Evolutionary conservation across 1,140 invertebrate species (phyloP), one percentile per base, ranked within the genome.

Genomic region (Adelges cooleyi): DNA sequence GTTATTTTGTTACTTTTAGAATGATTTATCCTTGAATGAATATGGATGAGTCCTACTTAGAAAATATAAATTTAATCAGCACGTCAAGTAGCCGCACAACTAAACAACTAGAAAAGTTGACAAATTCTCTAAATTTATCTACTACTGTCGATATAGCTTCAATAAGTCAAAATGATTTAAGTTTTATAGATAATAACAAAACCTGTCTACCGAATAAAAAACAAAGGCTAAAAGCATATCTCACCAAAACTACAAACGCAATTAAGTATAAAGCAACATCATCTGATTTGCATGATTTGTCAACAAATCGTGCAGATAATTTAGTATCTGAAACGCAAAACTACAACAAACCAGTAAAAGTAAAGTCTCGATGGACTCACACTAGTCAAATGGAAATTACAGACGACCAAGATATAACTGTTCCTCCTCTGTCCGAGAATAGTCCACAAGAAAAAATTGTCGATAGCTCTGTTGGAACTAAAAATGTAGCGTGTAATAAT

Each of bases 311-410:
- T 25, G 25, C 40, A 23, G 9, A 56, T 54, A 6, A 22, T 29
- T 40, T 36, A 20, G 10, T n/a, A 38, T 23, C 20, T 23, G 27
- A 44, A 59, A 42, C 44, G 40, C 22, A 59, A n/a, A 18, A 56
- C 18, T 17, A 44, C 13, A 42, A 81, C 40, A 86, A 84, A 76
- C 86, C 86, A 2, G 84, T 88, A 6, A 90, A 90, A 78, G 87
- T 92, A 0, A 92, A 92, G 74, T 90, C 88, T 5, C 77, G 89
- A 23, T 92, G 90, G 89, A 75, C 88, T 51, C 75, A 87, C 67
- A 87, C 84, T 1, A 89, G 87, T 76, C 89, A 92, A 74, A 76
- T 90, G 42, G 89, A 92, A 75, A 84, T 86, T 82, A 80, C 81
- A 15, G 77, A 79, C 54, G 69, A 46, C 5, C 22, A 27, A 29